Percentiles rank a stretch among this genome's conserved stretches.
Evolutionary conservation across 23 tunicate genomes (phyloP).

Genomic region (Ascidia mentula): DNA sequence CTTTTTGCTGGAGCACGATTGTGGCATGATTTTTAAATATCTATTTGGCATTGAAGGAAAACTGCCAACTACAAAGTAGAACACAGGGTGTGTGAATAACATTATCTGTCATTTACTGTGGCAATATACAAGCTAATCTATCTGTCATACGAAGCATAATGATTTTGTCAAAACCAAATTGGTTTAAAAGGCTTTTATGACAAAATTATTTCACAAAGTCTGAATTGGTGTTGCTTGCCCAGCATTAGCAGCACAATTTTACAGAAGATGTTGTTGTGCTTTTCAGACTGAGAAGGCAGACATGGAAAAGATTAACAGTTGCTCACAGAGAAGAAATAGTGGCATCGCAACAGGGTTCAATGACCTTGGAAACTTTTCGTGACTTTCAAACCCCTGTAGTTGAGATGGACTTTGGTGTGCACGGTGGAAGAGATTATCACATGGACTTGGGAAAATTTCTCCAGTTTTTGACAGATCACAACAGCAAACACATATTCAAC

Average conservation of each 20-base stretch:
- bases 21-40: constrained; percentile 32
- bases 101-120: too few species aligned
- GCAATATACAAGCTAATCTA: too few species aligned
- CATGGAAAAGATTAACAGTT: constrained; percentile 78
- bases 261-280: not conserved
- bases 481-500: constrained; percentile 53
- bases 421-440: constrained; percentile 94
- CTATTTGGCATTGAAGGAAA: constrained; percentile 63
- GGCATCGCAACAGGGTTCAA: not conserved
- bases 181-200: too few species aligned
- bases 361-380: not conserved
- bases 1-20: constrained; percentile 42
- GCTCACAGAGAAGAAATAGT: constrained; percentile 37
- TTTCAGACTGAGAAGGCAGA: constrained; percentile 60
- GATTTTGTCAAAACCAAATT: too few species aligned
- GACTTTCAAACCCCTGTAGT: constrained; percentile 40
- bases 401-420: constrained; percentile 82
- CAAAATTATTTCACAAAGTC: too few species aligned
- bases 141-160: too few species aligned
- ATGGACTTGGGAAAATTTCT: constrained; percentile 94
- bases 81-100: not conserved
- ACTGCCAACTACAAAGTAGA: constrained; percentile 24
- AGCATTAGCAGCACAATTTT: not conserved
- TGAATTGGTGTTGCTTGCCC: not conserved
- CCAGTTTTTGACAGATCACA: constrained; percentile 49